Base-by-base conservation (phyloP, 2,797 vertebrate species). In the Ceryle rudis region DNA sequence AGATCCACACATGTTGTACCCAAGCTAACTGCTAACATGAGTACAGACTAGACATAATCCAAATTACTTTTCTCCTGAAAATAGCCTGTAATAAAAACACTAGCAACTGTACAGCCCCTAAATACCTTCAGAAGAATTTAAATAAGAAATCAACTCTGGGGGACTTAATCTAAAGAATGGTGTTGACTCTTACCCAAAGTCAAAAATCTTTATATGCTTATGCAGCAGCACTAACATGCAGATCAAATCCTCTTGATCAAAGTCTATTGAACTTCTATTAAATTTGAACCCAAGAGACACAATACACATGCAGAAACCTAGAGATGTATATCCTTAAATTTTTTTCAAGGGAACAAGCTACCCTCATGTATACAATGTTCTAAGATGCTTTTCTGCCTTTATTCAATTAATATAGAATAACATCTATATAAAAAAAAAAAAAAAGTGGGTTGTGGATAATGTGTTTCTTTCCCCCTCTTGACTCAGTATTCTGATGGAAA, bases 311-410 rank as follows among this genome's bases (percentile, higher is more conserved):
- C 11, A 25, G 49, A 92, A 94, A 84, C 15, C 22, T 47, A 52
- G 23, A 81, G 14, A 41, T 14, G 3, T 22, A 37, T 47, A 37
- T 47, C 29, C 19, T 25, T 52, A 28, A 51, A 49, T 67, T 86
- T 47, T 89, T 31, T 73, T 73, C n/a, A 18, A 6, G 29, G 8
- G 23, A 81, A 26, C 0, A 73, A 85, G 41, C 1, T 12, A 75
- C 15, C 3, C 13, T 57, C 5, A 10, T 0, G 0, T 18, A 25
- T 41, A 22, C 6, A 55, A 23, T 39, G 5, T 8, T 82, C 37
- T 25, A 79, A 52, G 17, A 37, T 65, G 10, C 3, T 81, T 84
- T 94, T 72, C 31, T 79, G 15, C 3, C 28, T 12, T 64, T 67
- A 42, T 35, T 78, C 23, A 44, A 47, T 18, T 70, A 87, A 84